These are phyloP conservation scores for Lamprotornis superbus DNA, from an alignment of 2,113 vertebrate species.

Conservation along the genomic window DNA sequence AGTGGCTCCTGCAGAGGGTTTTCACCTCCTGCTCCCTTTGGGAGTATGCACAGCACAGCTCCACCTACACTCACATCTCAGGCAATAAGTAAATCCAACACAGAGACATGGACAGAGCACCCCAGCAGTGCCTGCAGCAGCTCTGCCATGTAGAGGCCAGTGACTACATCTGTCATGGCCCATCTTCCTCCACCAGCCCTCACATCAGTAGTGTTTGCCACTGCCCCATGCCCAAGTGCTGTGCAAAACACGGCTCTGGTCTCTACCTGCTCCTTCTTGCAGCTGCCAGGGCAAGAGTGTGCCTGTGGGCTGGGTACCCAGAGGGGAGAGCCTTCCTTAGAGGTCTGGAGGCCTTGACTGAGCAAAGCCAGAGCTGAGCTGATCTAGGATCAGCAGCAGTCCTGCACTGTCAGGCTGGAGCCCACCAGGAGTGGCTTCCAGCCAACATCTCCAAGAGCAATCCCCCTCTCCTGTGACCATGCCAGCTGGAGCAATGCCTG, in stretches of 20 bases:
- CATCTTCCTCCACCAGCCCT: neutral
- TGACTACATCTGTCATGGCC: neutral
- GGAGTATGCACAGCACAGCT: neutral
- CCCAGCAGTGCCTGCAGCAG: neutral
- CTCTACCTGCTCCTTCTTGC: neutral
- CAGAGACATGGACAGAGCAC: fast-evolving
- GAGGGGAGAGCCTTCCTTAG: neutral
- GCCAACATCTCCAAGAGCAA: neutral
- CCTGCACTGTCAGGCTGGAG: neutral
- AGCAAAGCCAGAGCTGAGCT: neutral
- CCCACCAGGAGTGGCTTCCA: neutral
- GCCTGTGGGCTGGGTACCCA: neutral
- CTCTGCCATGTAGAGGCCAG: neutral
- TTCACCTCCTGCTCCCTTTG: neutral
- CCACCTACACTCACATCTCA: neutral
- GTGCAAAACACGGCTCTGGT: fast-evolving
- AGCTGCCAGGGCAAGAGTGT: fast-evolving
- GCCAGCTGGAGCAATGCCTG: neutral
- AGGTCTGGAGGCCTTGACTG: neutral
- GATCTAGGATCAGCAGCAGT: neutral
- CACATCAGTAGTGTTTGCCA: fast-evolving
- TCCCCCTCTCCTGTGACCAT: neutral
- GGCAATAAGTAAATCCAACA: neutral
- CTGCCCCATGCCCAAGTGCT: fast-evolving
- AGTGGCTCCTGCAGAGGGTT: neutral